A percentile compares a stretch with the other conserved stretches of the same genome.
phyloP scores from a whole-genome alignment of 2,797 vertebrate genomes.

The Notolabrus celidotus region DNA sequence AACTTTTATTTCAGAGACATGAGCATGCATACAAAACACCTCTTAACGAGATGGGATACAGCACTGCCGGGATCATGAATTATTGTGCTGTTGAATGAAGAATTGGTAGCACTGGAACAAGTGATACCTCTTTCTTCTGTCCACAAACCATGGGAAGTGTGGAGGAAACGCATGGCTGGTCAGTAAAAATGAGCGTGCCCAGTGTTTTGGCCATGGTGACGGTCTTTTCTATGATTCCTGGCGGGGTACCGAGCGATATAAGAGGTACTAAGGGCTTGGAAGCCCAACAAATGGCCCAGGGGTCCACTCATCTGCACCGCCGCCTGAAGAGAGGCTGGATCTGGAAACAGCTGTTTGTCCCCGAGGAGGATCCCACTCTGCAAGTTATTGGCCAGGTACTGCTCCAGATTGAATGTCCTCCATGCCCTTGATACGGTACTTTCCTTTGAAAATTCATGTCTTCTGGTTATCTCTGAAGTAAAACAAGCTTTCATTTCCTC shows the following conservation, averaged over 20 bases:
- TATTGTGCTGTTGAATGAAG: slow-evolving; percentile 52
- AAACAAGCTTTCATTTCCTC: not conserved
- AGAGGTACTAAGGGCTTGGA: slow-evolving; percentile 64
- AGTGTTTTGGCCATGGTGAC: slow-evolving; percentile 73
- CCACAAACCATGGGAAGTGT: slow-evolving; percentile 54
- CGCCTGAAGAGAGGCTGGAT: slow-evolving; percentile 89
- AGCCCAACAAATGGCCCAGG: slow-evolving; percentile 61
- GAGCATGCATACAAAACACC: slow-evolving; percentile 49
- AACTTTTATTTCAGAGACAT: slow-evolving; percentile 70
- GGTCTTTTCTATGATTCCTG: slow-evolving; percentile 73
- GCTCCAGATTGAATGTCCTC: slow-evolving; percentile 64
- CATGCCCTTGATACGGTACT: slow-evolving; percentile 65
- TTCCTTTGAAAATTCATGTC: slow-evolving; percentile 54
- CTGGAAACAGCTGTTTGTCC: slow-evolving; percentile 90
- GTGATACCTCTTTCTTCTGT: slow-evolving; percentile 40
- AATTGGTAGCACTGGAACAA: slow-evolving; percentile 33
- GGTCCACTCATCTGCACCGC: slow-evolving; percentile 62
- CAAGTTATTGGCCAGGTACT: slow-evolving; percentile 91
- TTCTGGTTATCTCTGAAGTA: slow-evolving; percentile 14
- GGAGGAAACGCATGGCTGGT: slow-evolving; percentile 62
- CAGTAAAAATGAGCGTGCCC: slow-evolving; percentile 74
- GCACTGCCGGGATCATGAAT: slow-evolving; percentile 57
- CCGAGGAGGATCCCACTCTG: slow-evolving; percentile 87
- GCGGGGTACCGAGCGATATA: slow-evolving; percentile 65
- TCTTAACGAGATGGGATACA: slow-evolving; percentile 49